phyloP scores from a whole-genome alignment of 2,113 vertebrate species.

The Geothlypis trichas region DNA sequence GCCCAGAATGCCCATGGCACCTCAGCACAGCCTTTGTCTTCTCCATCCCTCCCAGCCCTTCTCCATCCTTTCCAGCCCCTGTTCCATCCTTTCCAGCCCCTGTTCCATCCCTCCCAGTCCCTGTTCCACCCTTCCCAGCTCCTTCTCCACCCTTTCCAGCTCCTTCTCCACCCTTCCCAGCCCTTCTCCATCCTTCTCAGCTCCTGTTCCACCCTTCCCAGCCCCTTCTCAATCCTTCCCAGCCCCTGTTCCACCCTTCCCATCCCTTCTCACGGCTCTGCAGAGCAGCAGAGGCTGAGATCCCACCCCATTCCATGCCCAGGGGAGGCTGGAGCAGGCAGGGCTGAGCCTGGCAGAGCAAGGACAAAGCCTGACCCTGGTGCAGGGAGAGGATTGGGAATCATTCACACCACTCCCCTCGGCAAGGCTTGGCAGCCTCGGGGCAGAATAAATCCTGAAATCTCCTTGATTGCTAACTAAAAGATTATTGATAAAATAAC shows the following conservation, averaged over 20 bases:
- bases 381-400: neutral
- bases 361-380: neutral
- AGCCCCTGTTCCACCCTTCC: no score
- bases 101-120: no score
- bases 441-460: slow-evolving; percentile 52
- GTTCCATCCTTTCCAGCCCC: no score
- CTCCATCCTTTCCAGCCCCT: no score
- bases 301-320: fast-evolving
- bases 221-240: no score
- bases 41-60: no score
- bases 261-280: fast-evolving
- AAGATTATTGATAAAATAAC: slow-evolving; percentile 57
- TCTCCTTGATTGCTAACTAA: slow-evolving; percentile 65
- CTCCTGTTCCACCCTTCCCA: no score
- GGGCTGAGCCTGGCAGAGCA: neutral
- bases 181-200: no score
- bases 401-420: neutral
- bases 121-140: no score
- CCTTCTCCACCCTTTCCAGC: no score
- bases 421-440: slow-evolving; percentile 18
- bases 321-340: neutral
- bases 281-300: neutral
- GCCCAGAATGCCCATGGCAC: neutral
- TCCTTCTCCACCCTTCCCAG: no score
- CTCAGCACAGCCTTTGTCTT: neutral